Evolutionary conservation across 2,888 invertebrate genomes (phyloP), one percentile per base, ranked within the genome.

Genomic region (Microctonus hyperodae): DNA sequence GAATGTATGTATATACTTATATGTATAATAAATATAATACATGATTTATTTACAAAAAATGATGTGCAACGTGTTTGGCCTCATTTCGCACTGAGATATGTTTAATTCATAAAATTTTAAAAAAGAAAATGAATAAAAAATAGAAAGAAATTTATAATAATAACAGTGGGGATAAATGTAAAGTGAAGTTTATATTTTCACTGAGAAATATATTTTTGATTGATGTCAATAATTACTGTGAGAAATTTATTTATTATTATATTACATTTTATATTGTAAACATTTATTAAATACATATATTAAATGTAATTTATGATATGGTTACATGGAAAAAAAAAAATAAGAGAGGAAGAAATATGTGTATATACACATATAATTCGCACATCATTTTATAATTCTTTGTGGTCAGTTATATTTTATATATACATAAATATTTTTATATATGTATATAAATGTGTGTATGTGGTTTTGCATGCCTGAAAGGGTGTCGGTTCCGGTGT

Each of bases 401-500:
- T 22, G 48, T 22, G 53, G 25, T 55, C 31, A 44, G 7, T 28
- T 33, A 16, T 60, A n/a, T 16, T 48, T 60, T 28, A 25, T 31
- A 25, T 60, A n/a, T 22, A 31, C 40, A 48, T n/a, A 16, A 31
- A 11, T 35, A 28, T 22, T 22, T 55, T 28, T 16, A 13, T 11
- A 51, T 51, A 22, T 6, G 11, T 16, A 28, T 20, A 28, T 7
- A 28, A 7, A 55, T n/a, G 35, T 35, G 13, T 33, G 50, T 31
- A 28, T 35, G 51, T 16, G 50, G 61, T 61, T 51, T 61, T 44
- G 33, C 51, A 51, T 61, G 51, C 23, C 16, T 44, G 61, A 61
- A 61, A 61, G 61, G 48, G 44, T 59, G 50, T 61, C 61, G 61
- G 61, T 61, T 48, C 31, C 61, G 50, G 61, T 44, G 35, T 61